Evolutionary conservation across 2,888 invertebrate genomes (phyloP).

Genomic region (Abrostola triplasia): DNA sequence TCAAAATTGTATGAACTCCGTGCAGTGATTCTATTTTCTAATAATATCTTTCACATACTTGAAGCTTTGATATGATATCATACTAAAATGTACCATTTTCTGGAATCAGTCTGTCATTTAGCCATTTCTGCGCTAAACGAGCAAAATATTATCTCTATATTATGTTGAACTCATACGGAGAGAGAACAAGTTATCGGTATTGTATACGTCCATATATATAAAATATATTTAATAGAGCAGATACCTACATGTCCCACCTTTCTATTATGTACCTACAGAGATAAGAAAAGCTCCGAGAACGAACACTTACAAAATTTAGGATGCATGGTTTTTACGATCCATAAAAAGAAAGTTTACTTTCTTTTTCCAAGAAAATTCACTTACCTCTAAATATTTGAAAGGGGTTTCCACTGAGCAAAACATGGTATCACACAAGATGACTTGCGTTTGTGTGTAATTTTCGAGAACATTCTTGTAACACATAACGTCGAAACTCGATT

Average conservation of each 20-base stretch:
- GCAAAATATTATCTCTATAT: background rate
- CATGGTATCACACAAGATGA: slow-evolving; percentile 50
- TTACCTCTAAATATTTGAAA: slow-evolving; percentile 67
- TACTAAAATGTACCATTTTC: too few species aligned
- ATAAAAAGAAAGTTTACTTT: slow-evolving; percentile 69
- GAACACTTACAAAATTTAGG: slow-evolving; percentile 63
- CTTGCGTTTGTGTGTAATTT: slow-evolving; percentile 54
- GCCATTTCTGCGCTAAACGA: background rate
- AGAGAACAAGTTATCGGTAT: slow-evolving; percentile 1
- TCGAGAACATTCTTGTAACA: slow-evolving; percentile 30
- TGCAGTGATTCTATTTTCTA: too few species aligned
- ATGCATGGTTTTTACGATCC: slow-evolving; percentile 69
- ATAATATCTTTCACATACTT: too few species aligned
- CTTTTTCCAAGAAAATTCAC: slow-evolving; percentile 62
- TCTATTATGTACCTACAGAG: slow-evolving; percentile 24
- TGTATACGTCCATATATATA: slow-evolving; percentile 3
- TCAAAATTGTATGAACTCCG: too few species aligned
- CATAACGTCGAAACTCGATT: slow-evolving; percentile 12
- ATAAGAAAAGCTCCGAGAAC: slow-evolving; percentile 35
- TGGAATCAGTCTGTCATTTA: background rate
- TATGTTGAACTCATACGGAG: background rate
- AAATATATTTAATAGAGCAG: slow-evolving; percentile 12
- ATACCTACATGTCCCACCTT: slow-evolving; percentile 1
- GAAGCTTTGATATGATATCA: background rate
- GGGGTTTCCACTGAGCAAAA: slow-evolving; percentile 50